Percentiles rank a stretch among this genome's conserved stretches.
Evolutionary conservation across 2,113 vertebrate genomes (phyloP).

Genomic region (Asarcornis scutulata): DNA sequence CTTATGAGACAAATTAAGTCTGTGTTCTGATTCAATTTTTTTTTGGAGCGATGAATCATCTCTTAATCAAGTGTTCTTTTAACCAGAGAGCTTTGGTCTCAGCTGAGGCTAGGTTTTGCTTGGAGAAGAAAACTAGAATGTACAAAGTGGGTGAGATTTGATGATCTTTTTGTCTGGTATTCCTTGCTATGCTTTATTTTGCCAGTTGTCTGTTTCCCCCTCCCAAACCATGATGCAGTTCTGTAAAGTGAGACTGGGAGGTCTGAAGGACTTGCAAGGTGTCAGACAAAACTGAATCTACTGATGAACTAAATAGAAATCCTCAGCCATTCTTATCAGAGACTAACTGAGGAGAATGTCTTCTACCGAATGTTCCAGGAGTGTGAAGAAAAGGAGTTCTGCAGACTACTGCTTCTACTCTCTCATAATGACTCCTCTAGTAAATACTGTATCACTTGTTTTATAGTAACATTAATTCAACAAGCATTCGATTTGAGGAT

Average conservation of each 20-base stretch:
- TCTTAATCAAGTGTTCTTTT: not conserved
- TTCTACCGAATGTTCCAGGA: not conserved
- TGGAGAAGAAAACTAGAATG: not conserved
- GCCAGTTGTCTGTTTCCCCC: not conserved
- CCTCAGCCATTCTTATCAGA: not conserved
- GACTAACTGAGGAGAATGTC: not conserved
- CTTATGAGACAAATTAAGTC: not conserved
- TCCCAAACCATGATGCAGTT: not conserved
- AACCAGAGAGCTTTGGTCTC: not conserved
- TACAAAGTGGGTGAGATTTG: not conserved
- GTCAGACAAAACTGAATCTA: not conserved
- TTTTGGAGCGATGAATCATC: not conserved
- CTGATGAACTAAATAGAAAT: not conserved
- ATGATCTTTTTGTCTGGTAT: not conserved
- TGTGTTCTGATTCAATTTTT: not conserved
- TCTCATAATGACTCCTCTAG: not conserved
- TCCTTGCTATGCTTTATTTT: not conserved
- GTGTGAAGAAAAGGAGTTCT: not conserved
- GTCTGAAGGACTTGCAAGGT: not conserved
- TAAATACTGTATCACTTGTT: not conserved
- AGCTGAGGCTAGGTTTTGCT: not conserved
- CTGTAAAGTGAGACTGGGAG: not conserved
- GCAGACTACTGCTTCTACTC: not conserved
- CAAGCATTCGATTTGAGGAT: not conserved
- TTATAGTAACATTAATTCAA: not conserved